Base-by-base conservation (phyloP, 1,140 invertebrate species). In the Tetraneura akinire region DNA sequence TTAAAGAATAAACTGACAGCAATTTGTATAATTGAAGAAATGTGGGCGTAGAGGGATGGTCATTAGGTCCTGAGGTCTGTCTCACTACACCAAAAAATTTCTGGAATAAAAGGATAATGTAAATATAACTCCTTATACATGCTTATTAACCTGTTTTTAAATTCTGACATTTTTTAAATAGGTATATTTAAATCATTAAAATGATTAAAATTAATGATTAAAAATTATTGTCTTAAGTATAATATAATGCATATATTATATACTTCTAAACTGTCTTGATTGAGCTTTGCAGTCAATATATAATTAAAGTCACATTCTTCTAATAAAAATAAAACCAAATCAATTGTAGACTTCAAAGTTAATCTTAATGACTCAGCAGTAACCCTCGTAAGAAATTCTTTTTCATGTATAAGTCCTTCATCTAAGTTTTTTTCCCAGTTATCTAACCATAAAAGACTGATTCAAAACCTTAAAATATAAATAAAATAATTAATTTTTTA, bases 321-420 rank as follows among this genome's bases (percentile, higher is more conserved):
- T 66, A 66, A n/a, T 10, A 66, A 21, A 66, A n/a, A 66, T 66
- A n/a, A n/a, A 11, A 66, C 57, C 10, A 60, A 60, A 60, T 60
- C 57, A 60, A 60, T 60, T 3, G 23, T 60, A 6, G 23, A 60
- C 23, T 60, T 60, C 16, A 60, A 14, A 26, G 57, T 60, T 26
- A 60, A 3, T 6, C 26, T 29, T 29, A 60, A 16, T 6, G 57
- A 60, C 3, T 60, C 57, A 16, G 23, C 26, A 16, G 57, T 60
- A 29, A 1, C 3, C 23, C 16, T 60, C 4, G 23, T 60, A 14
- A 60, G 26, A 5, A 60, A 60, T 29, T 60, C 13, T 14, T 29
- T 60, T 62, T 62, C 26, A 37, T 37, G 32, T 37, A 37, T 37
- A 37, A 37, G 32, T 37, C 32, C 32, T 37, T 37, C 32, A 37